Evolutionary conservation across 2,888 invertebrate species (phyloP).

Genomic region (Blastobasis lacticolella): DNA sequence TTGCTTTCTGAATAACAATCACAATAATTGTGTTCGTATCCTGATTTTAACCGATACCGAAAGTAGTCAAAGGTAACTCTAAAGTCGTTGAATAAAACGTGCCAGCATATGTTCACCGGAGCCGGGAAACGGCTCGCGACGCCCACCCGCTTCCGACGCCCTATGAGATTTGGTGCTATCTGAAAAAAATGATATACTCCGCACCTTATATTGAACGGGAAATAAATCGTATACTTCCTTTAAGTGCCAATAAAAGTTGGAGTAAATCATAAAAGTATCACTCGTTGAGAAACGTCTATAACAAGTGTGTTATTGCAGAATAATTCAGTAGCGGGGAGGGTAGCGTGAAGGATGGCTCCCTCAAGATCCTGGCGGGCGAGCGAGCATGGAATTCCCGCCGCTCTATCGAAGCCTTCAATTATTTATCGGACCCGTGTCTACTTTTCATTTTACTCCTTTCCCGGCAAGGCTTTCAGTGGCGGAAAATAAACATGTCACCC

Average conservation of each 20-base stretch:
- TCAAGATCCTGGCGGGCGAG: conserved; percentile 45
- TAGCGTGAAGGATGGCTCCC: conserved; percentile 67
- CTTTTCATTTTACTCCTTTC: conserved; percentile 72
- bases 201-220: conserved; percentile 68
- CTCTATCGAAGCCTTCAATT: conserved; percentile 72
- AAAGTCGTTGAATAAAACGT: not conserved
- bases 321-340: conserved; percentile 70
- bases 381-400: conserved; percentile 63
- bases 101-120: not conserved
- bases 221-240: conserved; percentile 73
- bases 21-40: no score
- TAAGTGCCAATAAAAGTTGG: conserved; percentile 74
- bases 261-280: conserved; percentile 75
- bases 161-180: conserved; percentile 48
- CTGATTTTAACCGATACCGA: no score
- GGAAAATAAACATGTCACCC: conserved; percentile 60
- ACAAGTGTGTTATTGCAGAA: conserved; percentile 74
- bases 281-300: conserved; percentile 70
- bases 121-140: conserved; percentile 41
- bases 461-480: conserved; percentile 50
- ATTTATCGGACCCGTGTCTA: conserved; percentile 74
- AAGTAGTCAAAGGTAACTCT: conserved; percentile 13
- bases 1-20: no score
- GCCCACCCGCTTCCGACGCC: conserved; percentile 44
- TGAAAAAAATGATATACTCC: conserved; percentile 68